A percentile compares a stretch with the other conserved stretches of the same genome.
Evolutionary conservation across 2,888 invertebrate species (phyloP).

Genomic region (Synergus umbraculus): DNA sequence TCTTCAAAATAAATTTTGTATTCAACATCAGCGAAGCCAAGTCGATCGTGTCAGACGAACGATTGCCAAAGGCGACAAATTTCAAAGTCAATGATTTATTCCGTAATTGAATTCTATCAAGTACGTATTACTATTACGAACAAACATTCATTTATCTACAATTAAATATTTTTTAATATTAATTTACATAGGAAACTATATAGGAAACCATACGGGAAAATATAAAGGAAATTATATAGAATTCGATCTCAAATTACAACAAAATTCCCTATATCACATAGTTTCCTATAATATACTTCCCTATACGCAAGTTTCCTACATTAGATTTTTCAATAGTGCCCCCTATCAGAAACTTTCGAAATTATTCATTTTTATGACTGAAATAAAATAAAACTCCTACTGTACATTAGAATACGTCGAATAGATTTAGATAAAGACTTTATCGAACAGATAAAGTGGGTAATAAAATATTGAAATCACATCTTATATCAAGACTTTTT

Average conservation of each 20-base stretch:
- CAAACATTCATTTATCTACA: neutral
- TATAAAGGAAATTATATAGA: no score
- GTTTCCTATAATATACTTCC: no score
- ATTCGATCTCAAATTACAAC: no score
- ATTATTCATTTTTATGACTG: no score
- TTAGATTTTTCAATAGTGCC: no score
- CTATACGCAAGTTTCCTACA: no score
- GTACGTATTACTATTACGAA: neutral
- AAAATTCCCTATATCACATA: no score
- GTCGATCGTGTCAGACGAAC: neutral
- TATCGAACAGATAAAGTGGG: neutral
- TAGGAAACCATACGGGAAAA: no score
- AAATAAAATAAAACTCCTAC: no score
- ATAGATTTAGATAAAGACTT: no score
- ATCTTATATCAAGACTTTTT: neutral
- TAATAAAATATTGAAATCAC: neutral
- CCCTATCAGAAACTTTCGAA: no score
- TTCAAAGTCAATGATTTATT: neutral
- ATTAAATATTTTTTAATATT: neutral
- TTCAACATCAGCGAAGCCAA: neutral
- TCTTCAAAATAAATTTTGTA: neutral
- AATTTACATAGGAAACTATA: neutral
- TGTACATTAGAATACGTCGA: no score
- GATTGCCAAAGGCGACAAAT: neutral
- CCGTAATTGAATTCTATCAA: constrained; percentile 9